Evolutionary conservation across 2,888 invertebrate species (phyloP).

Genomic region (Aspidiotus rigidus): DNA sequence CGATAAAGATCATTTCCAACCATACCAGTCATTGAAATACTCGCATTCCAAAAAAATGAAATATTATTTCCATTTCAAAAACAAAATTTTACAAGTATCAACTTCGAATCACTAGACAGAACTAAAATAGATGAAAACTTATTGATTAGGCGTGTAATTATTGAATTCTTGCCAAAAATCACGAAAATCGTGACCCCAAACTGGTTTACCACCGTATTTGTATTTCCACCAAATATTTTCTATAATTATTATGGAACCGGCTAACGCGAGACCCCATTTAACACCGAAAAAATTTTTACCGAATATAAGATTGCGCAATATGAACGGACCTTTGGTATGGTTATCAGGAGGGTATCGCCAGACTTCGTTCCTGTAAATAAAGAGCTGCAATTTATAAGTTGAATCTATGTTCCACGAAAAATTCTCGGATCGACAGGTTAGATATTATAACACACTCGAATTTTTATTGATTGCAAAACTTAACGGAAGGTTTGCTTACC

Average conservation of each 20-base stretch:
- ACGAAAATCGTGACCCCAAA: not conserved
- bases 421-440: not conserved
- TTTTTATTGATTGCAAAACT: not conserved
- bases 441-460: not conserved
- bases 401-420: slow-evolving; percentile 2
- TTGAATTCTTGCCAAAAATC: not conserved
- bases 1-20: no score
- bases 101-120: not conserved
- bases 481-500: slow-evolving; percentile 45
- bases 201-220: not conserved
- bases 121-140: not conserved
- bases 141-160: not conserved
- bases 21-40: not conserved
- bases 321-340: not conserved
- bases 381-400: slow-evolving; percentile 20
- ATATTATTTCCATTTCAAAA: no score
- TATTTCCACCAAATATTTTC: not conserved
- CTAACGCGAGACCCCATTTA: not conserved
- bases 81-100: no score
- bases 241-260: not conserved
- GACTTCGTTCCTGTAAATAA: slow-evolving; percentile 60
- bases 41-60: no score
- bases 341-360: slow-evolving; percentile 58
- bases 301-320: not conserved
- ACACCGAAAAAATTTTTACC: not conserved